Base-by-base conservation (phyloP, 2,797 vertebrate species). In the Danio tinwini region DNA sequence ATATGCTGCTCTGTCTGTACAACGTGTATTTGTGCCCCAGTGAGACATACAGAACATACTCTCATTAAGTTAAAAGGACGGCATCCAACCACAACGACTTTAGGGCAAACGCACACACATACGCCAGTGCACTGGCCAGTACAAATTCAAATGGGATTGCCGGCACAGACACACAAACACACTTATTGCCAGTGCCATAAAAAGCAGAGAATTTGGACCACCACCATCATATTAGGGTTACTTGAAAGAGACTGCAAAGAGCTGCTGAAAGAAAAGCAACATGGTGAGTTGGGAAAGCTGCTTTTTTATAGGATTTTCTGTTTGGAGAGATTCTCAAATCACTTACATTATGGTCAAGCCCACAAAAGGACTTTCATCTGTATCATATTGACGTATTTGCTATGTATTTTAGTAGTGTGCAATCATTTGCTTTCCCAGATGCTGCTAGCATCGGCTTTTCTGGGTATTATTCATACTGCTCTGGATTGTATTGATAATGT, bases 1-100 rank as follows among this genome's bases (percentile, higher is more conserved):
- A 91, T 88, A 92, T 87, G 56, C 85, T 91, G 82, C 84, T 87
- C 86, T 84, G 82, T 88, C 81, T 85, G 84, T 87, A 82, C 90
- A 91, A 87, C 90, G 84, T 92, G 87, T 90, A 91, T 89, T 92
- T 92, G 88, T 83, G 87, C 90, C 86, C 83, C 80, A 90, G 90
- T 88, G 88, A 91, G 90, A 90, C 88, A 84, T 86, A 88, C 87
- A 79, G 87, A 87, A 91, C 91, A 90, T 82, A 87, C 88, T 85
- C 90, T 92, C 87, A 84, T 92, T 91, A 92, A 90, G 87, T 90
- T 92, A 82, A 92, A 93, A 93, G 89, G 80, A 87, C 87, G 86
- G 85, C 82, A 29, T 71, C 65, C 11, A 6, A 84, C 89, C 90
- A 63, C 90, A 90, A 90, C 90, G 88, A 87, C 77, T 91, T 80